A percentile compares a stretch with the other conserved stretches of the same genome.
Evolutionary conservation across 2,888 invertebrate species (phyloP).

Genomic region (Unio delphinus): DNA sequence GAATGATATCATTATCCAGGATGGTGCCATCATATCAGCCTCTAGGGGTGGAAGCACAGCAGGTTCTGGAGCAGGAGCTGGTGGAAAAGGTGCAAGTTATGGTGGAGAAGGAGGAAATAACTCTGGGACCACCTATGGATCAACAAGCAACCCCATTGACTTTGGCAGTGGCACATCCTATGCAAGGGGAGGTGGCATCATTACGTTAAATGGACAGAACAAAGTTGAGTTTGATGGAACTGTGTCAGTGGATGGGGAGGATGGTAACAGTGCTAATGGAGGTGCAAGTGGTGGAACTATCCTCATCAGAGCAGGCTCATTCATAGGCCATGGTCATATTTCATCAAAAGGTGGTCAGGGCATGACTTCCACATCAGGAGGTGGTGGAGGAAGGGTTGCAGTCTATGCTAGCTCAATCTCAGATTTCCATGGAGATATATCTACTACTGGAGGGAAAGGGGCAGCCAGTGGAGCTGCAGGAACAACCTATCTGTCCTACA

Average conservation of each 20-base stretch:
- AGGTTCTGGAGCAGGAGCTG: conserved; percentile 22
- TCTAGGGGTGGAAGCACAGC: conserved; percentile 26
- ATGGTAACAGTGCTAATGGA: conserved; percentile 22
- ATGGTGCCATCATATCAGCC: conserved; percentile 22
- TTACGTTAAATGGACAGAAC: conserved; percentile 21
- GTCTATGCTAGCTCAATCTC: conserved; percentile 25
- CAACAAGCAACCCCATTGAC: conserved; percentile 20
- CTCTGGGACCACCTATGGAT: conserved; percentile 35
- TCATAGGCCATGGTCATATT: conserved; percentile 49
- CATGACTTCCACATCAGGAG: conserved; percentile 11
- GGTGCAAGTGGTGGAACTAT: conserved; percentile 46
- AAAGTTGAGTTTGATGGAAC: conserved; percentile 39
- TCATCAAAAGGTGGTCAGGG: conserved; percentile 39
- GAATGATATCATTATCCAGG: conserved; percentile 17
- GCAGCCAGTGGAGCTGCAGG: conserved; percentile 44
- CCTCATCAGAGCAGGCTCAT: conserved; percentile 22
- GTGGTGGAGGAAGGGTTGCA: conserved; percentile 49
- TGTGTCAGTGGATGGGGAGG: conserved; percentile 33
- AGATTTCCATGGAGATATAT: conserved; percentile 31
- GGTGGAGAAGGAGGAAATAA: conserved; percentile 51
- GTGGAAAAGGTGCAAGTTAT: conserved; percentile 39
- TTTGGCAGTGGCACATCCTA: conserved; percentile 41
- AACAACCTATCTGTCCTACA: conserved; percentile 39
- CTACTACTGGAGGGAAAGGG: conserved; percentile 40
- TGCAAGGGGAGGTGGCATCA: conserved; percentile 45